Evolutionary conservation across 1,140 invertebrate species (phyloP).

Genomic region (Coelopa frigida): DNA sequence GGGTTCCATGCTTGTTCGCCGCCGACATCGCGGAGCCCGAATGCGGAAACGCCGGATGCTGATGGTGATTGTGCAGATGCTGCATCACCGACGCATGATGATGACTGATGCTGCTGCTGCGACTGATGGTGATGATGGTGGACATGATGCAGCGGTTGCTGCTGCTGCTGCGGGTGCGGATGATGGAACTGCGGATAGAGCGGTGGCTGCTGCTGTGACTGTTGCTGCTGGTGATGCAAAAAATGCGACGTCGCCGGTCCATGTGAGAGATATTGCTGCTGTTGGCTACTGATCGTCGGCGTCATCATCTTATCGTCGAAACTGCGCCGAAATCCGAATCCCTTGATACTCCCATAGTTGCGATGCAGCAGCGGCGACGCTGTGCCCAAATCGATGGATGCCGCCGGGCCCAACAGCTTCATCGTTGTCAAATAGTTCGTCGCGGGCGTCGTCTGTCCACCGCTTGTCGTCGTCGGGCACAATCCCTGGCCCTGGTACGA

Average conservation of each 20-base stretch:
- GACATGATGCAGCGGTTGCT: not conserved
- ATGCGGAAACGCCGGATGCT: slow-evolving; percentile 4
- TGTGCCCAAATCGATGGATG: slow-evolving; percentile 38
- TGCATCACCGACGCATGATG: too few species aligned
- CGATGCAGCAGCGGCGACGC: slow-evolving; percentile 35
- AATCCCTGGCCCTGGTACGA: slow-evolving; percentile 5
- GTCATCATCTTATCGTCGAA: slow-evolving; percentile 41
- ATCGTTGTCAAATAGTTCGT: slow-evolving; percentile 26
- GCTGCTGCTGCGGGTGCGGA: slow-evolving; percentile 18
- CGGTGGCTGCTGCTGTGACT: not conserved
- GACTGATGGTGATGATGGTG: slow-evolving; percentile 21
- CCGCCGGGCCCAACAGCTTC: slow-evolving; percentile 32
- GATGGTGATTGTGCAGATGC: slow-evolving; percentile 10
- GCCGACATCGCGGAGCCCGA: not conserved
- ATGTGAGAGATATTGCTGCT: slow-evolving; percentile 8
- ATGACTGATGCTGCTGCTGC: slow-evolving; percentile 14
- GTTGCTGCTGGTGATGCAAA: slow-evolving; percentile 11
- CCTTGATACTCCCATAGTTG: slow-evolving; percentile 31
- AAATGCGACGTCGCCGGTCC: not conserved
- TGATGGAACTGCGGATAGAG: slow-evolving; percentile 31
- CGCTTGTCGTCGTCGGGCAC: slow-evolving; percentile 12
- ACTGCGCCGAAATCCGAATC: slow-evolving; percentile 38
- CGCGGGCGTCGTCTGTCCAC: not conserved
- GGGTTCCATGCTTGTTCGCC: not conserved
- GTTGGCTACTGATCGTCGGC: slow-evolving; percentile 16